A percentile compares a stretch with the other conserved stretches of the same genome.
Conservation (phyloP, 2,113 vertebrate genomes). For the Lathamus discolor region DNA sequence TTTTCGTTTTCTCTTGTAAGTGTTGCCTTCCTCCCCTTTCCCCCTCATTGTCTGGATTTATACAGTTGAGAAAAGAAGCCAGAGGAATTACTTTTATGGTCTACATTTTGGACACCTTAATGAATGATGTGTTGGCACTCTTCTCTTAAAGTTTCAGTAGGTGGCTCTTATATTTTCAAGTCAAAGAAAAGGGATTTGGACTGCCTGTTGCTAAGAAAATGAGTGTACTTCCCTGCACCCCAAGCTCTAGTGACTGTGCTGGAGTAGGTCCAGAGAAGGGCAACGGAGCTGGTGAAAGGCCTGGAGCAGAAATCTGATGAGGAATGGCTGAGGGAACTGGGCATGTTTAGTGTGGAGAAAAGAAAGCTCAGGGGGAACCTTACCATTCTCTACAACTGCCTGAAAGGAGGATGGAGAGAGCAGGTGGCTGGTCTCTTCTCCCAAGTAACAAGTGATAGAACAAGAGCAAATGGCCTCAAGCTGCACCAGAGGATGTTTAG, state of each 20-base stretch:
- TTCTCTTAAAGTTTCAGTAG: slow-evolving; percentile 3
- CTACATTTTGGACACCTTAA: background rate
- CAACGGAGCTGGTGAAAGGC: background rate
- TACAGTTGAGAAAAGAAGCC: background rate
- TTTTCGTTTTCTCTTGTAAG: slow-evolving; percentile 51
- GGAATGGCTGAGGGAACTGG: background rate
- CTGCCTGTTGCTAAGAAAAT: background rate
- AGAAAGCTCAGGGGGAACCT: background rate
- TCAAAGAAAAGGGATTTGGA: background rate
- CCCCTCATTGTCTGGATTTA: background rate
- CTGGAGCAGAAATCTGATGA: background rate
- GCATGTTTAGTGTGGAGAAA: background rate
- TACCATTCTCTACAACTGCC: background rate
- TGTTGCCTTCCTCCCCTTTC: accelerated
- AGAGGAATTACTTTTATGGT: background rate
- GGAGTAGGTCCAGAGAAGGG: background rate
- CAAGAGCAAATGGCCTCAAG: background rate
- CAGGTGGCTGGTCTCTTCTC: background rate
- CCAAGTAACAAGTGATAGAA: background rate
- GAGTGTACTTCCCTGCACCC: background rate
- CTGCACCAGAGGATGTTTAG: background rate
- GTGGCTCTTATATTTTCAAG: background rate
- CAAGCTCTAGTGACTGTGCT: background rate
- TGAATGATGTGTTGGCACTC: background rate
- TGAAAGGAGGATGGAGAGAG: background rate